Evolutionary conservation across 2,113 vertebrate species (phyloP).

Genomic region (Pangasianodon hypophthalmus): DNA sequence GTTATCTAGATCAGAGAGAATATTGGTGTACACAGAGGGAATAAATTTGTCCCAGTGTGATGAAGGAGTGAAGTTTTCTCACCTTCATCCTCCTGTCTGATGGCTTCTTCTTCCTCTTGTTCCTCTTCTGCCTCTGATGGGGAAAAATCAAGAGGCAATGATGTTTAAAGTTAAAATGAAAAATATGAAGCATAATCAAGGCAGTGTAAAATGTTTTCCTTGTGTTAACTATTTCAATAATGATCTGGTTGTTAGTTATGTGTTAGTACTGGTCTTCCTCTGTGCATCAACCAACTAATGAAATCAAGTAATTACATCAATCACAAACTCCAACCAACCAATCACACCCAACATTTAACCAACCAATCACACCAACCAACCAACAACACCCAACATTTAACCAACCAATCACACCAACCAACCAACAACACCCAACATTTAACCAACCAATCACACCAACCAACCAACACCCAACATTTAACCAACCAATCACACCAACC

Average conservation of each 20-base stretch:
- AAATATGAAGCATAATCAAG: background rate
- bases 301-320: too few relatives aligned
- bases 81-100: slow-evolving; percentile 56
- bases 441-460: too few relatives aligned
- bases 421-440: too few relatives aligned
- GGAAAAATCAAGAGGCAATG: background rate
- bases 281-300: background rate
- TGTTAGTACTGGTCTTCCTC: background rate
- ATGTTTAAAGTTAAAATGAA: background rate
- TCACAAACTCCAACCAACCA: background rate
- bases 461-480: too few relatives aligned
- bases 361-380: background rate
- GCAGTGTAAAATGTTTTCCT: background rate
- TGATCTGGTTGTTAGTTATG: background rate
- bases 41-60: background rate
- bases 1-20: background rate
- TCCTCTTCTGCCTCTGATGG: slow-evolving; percentile 57
- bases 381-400: background rate
- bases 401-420: background rate
- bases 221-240: background rate
- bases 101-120: slow-evolving; percentile 57
- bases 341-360: background rate
- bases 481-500: too few relatives aligned
- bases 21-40: background rate
- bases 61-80: slow-evolving; percentile 9